Conservation (phyloP, 2,113 vertebrate species). For the Syngnathoides biaculeatus region DNA sequence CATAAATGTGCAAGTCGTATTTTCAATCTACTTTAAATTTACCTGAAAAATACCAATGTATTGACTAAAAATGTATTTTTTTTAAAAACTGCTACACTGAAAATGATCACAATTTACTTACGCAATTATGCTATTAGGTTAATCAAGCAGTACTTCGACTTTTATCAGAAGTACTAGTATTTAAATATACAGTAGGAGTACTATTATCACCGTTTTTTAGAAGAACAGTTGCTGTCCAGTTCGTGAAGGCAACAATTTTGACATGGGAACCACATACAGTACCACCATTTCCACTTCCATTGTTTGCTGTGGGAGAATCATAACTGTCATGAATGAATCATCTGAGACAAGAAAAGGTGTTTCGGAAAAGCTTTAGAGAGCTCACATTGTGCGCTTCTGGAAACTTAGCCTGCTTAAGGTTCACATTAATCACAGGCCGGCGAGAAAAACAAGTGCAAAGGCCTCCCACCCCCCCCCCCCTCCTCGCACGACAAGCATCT, state of each 20-base stretch:
- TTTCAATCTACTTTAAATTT: too few relatives aligned
- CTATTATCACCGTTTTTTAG: not conserved
- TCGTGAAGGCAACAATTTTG: not conserved
- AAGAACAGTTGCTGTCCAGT: not conserved
- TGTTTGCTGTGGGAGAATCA: not conserved
- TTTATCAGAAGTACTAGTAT: not conserved
- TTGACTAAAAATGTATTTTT: too few relatives aligned
- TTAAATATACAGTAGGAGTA: not conserved
- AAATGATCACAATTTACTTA: too few relatives aligned
- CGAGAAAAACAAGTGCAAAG: conserved; percentile 3
- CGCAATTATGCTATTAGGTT: not conserved
- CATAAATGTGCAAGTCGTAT: too few relatives aligned
- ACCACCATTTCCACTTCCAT: not conserved
- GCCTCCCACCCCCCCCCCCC: too few relatives aligned
- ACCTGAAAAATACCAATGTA: too few relatives aligned
- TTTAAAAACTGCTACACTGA: too few relatives aligned
- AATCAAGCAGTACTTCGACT: not conserved
- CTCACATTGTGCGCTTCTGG: not conserved
- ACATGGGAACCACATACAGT: not conserved
- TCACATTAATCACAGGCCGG: conserved; percentile 1
- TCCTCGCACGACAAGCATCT: not conserved
- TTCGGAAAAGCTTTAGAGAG: not conserved
- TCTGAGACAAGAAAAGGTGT: not conserved
- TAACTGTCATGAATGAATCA: not conserved
- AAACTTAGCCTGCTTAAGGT: not conserved